phyloP scores from a whole-genome alignment of 2,888 invertebrate species.

The Hybos culiciformis region DNA sequence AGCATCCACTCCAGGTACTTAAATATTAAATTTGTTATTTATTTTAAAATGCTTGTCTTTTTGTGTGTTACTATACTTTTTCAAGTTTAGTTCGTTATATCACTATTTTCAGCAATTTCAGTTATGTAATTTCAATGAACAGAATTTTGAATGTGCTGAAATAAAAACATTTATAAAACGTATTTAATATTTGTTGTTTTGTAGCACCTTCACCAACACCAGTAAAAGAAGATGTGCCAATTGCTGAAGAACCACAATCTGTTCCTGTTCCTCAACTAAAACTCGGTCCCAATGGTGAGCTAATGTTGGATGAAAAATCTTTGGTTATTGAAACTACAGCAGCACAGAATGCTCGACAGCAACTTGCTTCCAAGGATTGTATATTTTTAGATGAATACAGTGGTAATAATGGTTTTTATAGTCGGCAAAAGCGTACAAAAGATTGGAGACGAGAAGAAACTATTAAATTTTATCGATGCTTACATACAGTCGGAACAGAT shows the following conservation, averaged over 20 bases:
- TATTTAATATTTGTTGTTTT: too few relatives aligned
- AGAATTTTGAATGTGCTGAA: too few relatives aligned
- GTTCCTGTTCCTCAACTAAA: constrained; percentile 72
- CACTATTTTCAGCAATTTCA: constrained; percentile 11
- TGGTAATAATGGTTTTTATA: constrained; percentile 47
- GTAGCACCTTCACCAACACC: too few relatives aligned
- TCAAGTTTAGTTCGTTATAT: constrained; percentile 29
- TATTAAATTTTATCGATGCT: constrained; percentile 77
- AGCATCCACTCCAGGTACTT: not conserved
- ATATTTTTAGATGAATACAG: constrained; percentile 49
- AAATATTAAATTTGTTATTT: too few relatives aligned
- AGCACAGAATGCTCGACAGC: constrained; percentile 44
- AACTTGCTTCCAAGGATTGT: constrained; percentile 46
- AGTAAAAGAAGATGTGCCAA: too few relatives aligned
- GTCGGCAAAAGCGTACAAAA: constrained; percentile 49
- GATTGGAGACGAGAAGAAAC: constrained; percentile 72
- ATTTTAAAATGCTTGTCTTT: too few relatives aligned
- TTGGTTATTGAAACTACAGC: constrained; percentile 45
- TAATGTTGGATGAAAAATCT: constrained; percentile 70
- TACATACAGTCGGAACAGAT: constrained; percentile 84
- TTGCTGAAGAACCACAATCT: too few relatives aligned
- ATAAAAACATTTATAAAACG: too few relatives aligned
- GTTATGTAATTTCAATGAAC: too few relatives aligned
- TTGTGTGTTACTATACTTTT: too few relatives aligned
- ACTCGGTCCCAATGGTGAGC: constrained; percentile 71